A percentile compares a stretch with the other conserved stretches of the same genome.
phyloP scores from a whole-genome alignment of 2,888 invertebrate genomes.

The Periphyllus acericola region DNA sequence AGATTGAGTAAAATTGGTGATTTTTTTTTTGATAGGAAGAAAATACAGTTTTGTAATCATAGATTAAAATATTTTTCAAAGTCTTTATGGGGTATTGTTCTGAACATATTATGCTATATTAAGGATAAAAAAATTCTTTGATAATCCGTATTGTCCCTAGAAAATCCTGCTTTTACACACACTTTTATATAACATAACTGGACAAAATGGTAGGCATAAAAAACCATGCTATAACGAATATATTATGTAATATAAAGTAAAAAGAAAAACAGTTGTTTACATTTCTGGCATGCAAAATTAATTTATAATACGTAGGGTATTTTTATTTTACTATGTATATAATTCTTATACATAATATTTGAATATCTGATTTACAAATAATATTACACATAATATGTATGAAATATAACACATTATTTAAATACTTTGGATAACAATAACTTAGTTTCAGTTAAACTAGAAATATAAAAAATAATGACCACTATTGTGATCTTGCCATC shows the following conservation, averaged over 20 bases:
- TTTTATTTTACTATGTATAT: neutral
- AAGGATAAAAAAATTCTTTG: too few relatives aligned
- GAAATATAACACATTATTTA: neutral
- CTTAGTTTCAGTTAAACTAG: neutral
- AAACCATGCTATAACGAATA: neutral
- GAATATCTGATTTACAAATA: neutral
- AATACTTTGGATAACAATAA: neutral
- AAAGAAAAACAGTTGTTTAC: neutral
- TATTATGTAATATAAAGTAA: neutral
- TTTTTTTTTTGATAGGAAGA: too few relatives aligned
- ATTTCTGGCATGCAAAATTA: neutral
- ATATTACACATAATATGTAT: neutral
- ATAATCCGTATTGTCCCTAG: too few relatives aligned
- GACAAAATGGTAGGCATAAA: neutral
- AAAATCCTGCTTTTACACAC: too few relatives aligned
- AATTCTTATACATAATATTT: neutral
- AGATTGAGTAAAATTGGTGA: too few relatives aligned
- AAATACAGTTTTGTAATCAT: too few relatives aligned
- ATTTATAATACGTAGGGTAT: neutral
- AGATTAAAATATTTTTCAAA: too few relatives aligned
- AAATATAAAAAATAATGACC: neutral
- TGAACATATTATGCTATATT: too few relatives aligned
- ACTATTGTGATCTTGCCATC: neutral
- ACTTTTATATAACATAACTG: too few relatives aligned
- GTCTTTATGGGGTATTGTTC: too few relatives aligned